phyloP scores from a whole-genome alignment of 2,888 invertebrate species.

The Cylloceria caligata region DNA sequence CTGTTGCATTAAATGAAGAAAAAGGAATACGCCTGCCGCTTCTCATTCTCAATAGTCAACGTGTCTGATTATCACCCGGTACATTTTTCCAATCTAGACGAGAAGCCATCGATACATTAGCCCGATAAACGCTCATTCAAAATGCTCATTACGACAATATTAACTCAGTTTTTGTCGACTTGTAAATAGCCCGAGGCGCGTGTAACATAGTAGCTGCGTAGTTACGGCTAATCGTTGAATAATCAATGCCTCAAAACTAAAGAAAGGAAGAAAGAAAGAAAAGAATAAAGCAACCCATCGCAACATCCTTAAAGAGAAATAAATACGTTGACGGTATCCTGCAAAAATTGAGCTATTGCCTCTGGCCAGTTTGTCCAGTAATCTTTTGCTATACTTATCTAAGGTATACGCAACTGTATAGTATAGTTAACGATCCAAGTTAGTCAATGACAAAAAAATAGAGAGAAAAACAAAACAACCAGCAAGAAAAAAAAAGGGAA shows the following conservation, averaged over 20 bases:
- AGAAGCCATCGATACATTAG: background rate
- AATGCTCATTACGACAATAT: slow-evolving; percentile 12
- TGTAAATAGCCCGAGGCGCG: slow-evolving; percentile 19
- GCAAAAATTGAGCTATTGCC: background rate
- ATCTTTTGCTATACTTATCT: slow-evolving; percentile 2
- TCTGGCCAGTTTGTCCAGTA: background rate
- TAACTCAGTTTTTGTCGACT: background rate
- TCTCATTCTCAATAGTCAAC: background rate
- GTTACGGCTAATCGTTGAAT: slow-evolving; percentile 19
- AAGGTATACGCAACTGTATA: slow-evolving; percentile 8
- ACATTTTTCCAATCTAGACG: slow-evolving; percentile 1
- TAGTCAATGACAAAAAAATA: slow-evolving; percentile 9
- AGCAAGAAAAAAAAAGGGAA: slow-evolving; percentile 3
- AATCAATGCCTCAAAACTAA: background rate
- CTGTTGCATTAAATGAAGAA: background rate
- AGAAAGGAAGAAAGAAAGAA: background rate
- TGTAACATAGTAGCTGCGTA: slow-evolving; percentile 27
- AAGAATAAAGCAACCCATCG: background rate
- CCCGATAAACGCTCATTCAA: slow-evolving; percentile 3
- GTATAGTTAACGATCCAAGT: slow-evolving; percentile 1
- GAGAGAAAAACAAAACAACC: no score
- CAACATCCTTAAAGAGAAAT: background rate
- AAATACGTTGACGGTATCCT: background rate
- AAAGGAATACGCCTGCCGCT: slow-evolving; percentile 11
- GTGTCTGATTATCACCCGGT: background rate